These are phyloP conservation scores for Porites rus DNA, from an alignment of 92 coral and sea anemone genomes.

Conservation along the genomic window DNA sequence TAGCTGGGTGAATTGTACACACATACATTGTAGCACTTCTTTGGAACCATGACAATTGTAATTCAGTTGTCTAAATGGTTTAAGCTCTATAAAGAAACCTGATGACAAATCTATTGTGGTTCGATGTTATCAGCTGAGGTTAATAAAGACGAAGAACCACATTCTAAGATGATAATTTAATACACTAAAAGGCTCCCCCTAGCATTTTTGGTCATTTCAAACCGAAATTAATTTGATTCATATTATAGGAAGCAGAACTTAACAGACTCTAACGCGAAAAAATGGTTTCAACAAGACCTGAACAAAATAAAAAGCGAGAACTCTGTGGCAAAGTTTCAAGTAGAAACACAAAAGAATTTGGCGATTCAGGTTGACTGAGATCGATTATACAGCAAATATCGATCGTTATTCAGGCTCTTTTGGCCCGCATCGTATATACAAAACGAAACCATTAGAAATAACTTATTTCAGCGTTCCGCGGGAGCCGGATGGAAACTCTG, in stretches of 20 bases:
- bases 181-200: background rate
- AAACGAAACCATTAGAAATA: conserved; percentile 12
- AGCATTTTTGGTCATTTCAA: background rate
- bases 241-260: too few relatives aligned
- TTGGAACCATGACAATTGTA: conserved; percentile 2
- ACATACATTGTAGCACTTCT: background rate
- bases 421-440: background rate
- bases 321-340: conserved; percentile 31
- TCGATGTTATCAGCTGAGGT: conserved; percentile 15
- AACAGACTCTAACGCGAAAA: too few relatives aligned
- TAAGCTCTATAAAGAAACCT: background rate
- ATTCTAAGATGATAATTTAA: conserved; percentile 1
- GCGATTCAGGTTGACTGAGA: background rate
- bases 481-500: conserved; percentile 21
- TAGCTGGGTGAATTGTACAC: conserved; percentile 20
- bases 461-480: conserved; percentile 4
- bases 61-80: background rate
- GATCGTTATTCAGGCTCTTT: background rate
- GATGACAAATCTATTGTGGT: background rate
- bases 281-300: too few relatives aligned
- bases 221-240: background rate
- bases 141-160: conserved; percentile 24
- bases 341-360: conserved; percentile 2
- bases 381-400: background rate
- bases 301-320: background rate